phyloP scores from a whole-genome alignment of 2,888 invertebrate genomes.

The Netelia fuscicornis region DNA sequence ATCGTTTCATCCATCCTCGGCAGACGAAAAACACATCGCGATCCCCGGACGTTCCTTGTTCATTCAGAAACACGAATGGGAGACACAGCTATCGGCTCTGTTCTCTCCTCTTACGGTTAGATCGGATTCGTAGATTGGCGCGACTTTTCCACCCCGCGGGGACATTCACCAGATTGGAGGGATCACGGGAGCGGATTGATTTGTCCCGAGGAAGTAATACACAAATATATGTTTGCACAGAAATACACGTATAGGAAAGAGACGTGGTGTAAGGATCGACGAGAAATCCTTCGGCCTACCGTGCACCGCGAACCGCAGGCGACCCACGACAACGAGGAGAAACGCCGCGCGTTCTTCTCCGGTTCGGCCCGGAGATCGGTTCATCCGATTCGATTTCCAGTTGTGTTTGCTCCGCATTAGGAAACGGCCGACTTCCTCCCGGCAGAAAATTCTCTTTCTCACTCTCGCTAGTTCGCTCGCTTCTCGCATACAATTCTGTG shows the following conservation, averaged over 20 bases:
- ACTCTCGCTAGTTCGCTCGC: not conserved
- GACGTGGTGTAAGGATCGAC: not conserved
- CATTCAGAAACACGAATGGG: conserved; percentile 22
- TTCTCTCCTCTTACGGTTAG: conserved; percentile 42
- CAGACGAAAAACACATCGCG: conserved; percentile 46
- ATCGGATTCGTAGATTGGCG: conserved; percentile 69
- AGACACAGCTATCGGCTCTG: conserved; percentile 41
- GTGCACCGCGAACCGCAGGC: conserved; percentile 56
- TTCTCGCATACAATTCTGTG: conserved; percentile 11
- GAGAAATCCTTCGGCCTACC: conserved; percentile 61
- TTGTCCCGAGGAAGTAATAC: conserved; percentile 69
- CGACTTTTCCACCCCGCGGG: conserved; percentile 70
- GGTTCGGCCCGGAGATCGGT: conserved; percentile 72
- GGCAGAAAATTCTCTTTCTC: conserved; percentile 49
- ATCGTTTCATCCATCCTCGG: conserved; percentile 27
- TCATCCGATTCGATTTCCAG: conserved; percentile 74
- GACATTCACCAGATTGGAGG: conserved; percentile 75
- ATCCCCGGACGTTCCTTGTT: conserved; percentile 39
- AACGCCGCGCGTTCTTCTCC: conserved; percentile 21
- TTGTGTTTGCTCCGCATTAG: conserved; percentile 78
- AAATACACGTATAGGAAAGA: conserved; percentile 26
- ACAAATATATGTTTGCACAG: conserved; percentile 44
- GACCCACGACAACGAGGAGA: conserved; percentile 2
- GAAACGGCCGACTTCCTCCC: conserved; percentile 75
- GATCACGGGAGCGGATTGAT: conserved; percentile 74